These are phyloP conservation scores for Lasioglossum marginatum DNA, from an alignment of 2,888 invertebrate genomes.

Conservation along the genomic window DNA sequence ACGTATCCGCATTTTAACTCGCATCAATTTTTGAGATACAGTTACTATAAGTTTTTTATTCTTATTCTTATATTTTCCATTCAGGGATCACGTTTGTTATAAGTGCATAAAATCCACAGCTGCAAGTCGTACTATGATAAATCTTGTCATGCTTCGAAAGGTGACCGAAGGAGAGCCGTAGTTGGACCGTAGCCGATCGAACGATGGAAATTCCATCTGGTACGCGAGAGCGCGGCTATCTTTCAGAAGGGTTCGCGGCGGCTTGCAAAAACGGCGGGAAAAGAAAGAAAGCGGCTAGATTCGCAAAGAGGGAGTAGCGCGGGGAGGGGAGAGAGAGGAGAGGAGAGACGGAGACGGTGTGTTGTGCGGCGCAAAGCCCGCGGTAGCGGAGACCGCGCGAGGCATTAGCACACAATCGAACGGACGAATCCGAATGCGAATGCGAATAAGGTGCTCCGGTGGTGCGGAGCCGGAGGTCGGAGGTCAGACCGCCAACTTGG, in stretches of 20 bases:
- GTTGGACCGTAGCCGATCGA: neutral
- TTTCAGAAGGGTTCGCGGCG: neutral
- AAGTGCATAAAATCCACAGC: neutral
- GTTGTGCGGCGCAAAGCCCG: slow-evolving; percentile 52
- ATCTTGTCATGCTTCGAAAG: neutral
- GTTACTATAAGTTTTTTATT: too few relatives aligned
- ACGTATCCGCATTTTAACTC: too few relatives aligned
- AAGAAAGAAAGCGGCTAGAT: slow-evolving; percentile 15
- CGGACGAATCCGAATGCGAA: slow-evolving; percentile 81
- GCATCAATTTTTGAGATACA: too few relatives aligned
- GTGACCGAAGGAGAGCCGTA: neutral
- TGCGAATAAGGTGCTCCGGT: slow-evolving; percentile 73
- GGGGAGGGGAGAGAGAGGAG: neutral
- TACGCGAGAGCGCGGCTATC: slow-evolving; percentile 19
- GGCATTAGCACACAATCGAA: slow-evolving; percentile 84
- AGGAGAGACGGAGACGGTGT: slow-evolving; percentile 22
- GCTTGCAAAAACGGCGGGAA: neutral
- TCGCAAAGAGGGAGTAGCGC: neutral
- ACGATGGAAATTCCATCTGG: neutral
- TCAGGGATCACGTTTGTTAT: neutral
- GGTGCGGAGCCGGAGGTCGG: slow-evolving; percentile 78
- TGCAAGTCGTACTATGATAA: neutral
- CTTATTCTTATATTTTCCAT: too few relatives aligned
- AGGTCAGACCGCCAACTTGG: slow-evolving; percentile 83
- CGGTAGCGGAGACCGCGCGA: slow-evolving; percentile 73